These are phyloP conservation scores for Mormyrus lacerda DNA, from an alignment of 2,113 vertebrate species.

Conservation along the genomic window DNA sequence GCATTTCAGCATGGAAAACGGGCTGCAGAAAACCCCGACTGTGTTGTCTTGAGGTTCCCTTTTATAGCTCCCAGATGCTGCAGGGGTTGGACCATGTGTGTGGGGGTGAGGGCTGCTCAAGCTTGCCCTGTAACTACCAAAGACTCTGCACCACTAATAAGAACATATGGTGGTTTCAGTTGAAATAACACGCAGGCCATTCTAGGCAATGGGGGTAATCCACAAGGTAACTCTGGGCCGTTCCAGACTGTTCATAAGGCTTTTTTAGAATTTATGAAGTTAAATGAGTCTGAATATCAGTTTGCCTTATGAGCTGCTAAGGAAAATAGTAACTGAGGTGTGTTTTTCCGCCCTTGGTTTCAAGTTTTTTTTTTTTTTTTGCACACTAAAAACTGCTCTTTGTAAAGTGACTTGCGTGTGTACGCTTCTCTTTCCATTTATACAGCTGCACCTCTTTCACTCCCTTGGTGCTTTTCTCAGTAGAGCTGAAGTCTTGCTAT, in stretches of 20 bases:
- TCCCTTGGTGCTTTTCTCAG: neutral
- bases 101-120: neutral
- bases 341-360: neutral
- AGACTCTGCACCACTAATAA: neutral
- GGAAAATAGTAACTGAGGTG: neutral
- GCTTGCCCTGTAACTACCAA: neutral
- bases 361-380: neutral
- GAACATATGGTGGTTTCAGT: slow-evolving; percentile 1
- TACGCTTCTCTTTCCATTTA: neutral
- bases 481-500: neutral
- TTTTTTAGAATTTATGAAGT: neutral
- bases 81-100: neutral
- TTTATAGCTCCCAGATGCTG: slow-evolving; percentile 19
- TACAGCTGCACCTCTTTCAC: neutral
- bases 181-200: slow-evolving; percentile 7
- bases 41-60: neutral
- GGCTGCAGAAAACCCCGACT: neutral
- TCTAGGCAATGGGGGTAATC: neutral
- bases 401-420: neutral
- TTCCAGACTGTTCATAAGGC: neutral
- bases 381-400: neutral
- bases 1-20: neutral
- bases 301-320: neutral
- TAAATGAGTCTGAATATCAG: neutral
- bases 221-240: neutral